Conservation (phyloP, 2,797 vertebrate genomes). For the Serranus cabrilla region DNA sequence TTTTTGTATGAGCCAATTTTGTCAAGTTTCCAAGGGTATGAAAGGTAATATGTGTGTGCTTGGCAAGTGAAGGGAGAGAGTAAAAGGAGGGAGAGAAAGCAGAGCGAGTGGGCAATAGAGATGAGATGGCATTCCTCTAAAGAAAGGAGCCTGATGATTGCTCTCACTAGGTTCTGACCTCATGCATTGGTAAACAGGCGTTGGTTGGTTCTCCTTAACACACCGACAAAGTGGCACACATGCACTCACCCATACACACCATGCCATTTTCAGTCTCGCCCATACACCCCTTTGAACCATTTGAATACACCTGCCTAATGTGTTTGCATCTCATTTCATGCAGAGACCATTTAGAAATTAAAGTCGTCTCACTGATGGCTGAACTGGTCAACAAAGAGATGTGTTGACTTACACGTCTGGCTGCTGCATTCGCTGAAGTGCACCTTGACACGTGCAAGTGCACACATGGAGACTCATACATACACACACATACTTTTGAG, state of each 20-base stretch:
- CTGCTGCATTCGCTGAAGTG: constrained; percentile 7
- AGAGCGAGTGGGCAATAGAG: constrained; percentile 8
- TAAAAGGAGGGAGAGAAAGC: background rate
- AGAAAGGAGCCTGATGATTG: constrained; percentile 55
- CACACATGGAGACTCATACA: constrained; percentile 13
- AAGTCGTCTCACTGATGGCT: constrained; percentile 28
- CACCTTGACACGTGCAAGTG: constrained; percentile 17
- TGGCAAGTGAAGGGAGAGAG: background rate
- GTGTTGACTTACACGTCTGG: constrained; percentile 32
- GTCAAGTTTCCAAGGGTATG: background rate
- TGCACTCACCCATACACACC: constrained; percentile 25
- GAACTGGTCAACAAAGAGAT: constrained; percentile 45
- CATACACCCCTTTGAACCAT: constrained; percentile 37
- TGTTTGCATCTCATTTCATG: constrained; percentile 57
- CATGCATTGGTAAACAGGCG: constrained; percentile 67
- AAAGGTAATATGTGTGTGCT: constrained; percentile 4
- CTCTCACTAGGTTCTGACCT: constrained; percentile 59
- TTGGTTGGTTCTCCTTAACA: constrained; percentile 25
- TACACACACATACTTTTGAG: constrained; percentile 4
- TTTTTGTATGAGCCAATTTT: constrained; percentile 9
- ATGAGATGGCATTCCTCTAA: constrained; percentile 29
- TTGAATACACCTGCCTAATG: constrained; percentile 52
- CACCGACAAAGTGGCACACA: constrained; percentile 34
- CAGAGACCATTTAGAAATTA: constrained; percentile 56
- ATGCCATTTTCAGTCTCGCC: constrained; percentile 24